phyloP scores from a whole-genome alignment of 2,113 vertebrate genomes.

The Leptobrachium leishanense region DNA sequence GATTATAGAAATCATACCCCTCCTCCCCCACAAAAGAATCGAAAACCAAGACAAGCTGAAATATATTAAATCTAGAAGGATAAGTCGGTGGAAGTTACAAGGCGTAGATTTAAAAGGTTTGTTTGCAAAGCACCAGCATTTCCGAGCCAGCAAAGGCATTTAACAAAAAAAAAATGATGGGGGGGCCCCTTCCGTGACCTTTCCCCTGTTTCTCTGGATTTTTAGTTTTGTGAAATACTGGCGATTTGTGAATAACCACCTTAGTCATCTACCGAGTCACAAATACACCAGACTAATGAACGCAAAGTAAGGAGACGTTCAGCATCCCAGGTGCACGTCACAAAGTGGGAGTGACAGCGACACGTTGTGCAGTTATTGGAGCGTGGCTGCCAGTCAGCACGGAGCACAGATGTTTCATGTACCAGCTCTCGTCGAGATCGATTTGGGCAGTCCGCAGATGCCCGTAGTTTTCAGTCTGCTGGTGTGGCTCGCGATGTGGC shows the following conservation, averaged over 20 bases:
- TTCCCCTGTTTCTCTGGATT: too few species aligned
- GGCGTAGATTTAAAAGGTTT: too few species aligned
- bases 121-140: too few species aligned
- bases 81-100: too few species aligned
- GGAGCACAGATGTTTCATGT: constrained; percentile 13
- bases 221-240: too few species aligned
- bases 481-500: not conserved
- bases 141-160: not conserved
- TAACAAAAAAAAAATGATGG: too few species aligned
- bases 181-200: too few species aligned
- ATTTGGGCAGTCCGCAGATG: constrained; percentile 8
- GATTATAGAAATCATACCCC: too few species aligned
- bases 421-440: constrained; percentile 24
- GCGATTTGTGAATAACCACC: too few species aligned
- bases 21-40: too few species aligned
- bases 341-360: not conserved
- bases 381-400: constrained; percentile 12
- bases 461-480: not conserved
- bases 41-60: too few species aligned
- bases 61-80: too few species aligned
- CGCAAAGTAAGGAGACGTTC: not conserved
- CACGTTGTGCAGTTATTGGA: not conserved
- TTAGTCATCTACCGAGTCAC: not conserved
- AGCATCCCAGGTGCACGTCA: not conserved
- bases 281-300: not conserved